Percentiles rank a stretch among this genome's conserved stretches.
Evolutionary conservation across 2,113 vertebrate genomes (phyloP).

Genomic region (Columba livia): DNA sequence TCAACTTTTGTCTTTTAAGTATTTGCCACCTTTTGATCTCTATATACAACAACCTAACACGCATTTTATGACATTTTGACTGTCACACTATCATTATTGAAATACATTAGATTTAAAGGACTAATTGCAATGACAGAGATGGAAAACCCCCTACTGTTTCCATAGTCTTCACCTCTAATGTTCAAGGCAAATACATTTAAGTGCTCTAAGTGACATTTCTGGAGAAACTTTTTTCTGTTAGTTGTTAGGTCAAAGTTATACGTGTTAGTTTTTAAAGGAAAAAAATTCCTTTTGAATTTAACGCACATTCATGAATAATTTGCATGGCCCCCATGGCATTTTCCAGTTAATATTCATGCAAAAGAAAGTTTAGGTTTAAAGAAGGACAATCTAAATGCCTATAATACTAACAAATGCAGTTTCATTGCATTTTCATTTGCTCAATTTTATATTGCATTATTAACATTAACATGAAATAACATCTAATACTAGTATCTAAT

Average conservation of each 20-base stretch:
- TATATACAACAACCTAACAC: not conserved
- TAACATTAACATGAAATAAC: not conserved
- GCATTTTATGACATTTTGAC: not conserved
- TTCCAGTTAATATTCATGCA: conserved; percentile 31
- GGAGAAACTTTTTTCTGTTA: not conserved
- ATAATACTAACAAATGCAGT: not conserved
- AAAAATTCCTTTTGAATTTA: conserved; percentile 35
- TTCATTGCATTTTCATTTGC: not conserved
- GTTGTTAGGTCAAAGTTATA: conserved; percentile 10
- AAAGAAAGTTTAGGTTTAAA: not conserved
- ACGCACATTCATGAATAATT: conserved; percentile 18
- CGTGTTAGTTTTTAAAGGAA: conserved; percentile 11
- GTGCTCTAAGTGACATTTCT: not conserved
- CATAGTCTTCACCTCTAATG: not conserved
- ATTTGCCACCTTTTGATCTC: not conserved
- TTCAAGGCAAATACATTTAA: not conserved
- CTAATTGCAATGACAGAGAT: not conserved
- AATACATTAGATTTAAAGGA: not conserved
- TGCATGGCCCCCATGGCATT: not conserved
- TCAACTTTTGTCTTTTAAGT: not conserved
- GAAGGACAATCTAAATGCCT: not conserved
- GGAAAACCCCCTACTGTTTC: not conserved
- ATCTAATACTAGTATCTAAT: not conserved
- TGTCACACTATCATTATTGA: not conserved
- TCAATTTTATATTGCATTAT: not conserved